Evolutionary conservation across 2,797 vertebrate genomes (phyloP).

Genomic region (Spinus pinus): DNA sequence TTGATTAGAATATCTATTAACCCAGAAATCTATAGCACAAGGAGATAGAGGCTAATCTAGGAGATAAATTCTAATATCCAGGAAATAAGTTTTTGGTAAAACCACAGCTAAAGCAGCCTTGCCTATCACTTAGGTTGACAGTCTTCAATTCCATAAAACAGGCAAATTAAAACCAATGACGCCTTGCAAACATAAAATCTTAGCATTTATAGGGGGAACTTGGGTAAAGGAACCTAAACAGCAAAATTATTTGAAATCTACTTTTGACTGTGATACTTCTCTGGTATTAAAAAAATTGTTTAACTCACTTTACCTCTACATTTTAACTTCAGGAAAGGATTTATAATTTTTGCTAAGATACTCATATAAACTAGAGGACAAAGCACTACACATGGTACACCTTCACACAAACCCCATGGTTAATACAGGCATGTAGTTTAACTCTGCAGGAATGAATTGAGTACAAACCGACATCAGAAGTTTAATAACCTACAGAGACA

Average conservation of each 20-base stretch:
- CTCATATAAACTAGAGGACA: neutral
- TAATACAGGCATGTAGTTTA: neutral
- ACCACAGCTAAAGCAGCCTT: neutral
- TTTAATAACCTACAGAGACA: neutral
- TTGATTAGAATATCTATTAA: neutral
- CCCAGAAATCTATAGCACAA: neutral
- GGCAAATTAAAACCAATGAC: neutral
- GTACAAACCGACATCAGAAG: neutral
- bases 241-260: neutral
- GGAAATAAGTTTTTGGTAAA: neutral
- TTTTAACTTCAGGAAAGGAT: neutral
- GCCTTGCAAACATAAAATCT: neutral
- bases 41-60: neutral
- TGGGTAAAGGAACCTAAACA: neutral
- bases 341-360: neutral
- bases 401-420: neutral
- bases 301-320: neutral
- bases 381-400: rapidly evolving
- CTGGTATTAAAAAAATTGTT: neutral
- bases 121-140: neutral
- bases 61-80: neutral
- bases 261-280: neutral
- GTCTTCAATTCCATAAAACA: neutral
- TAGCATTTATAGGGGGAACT: neutral
- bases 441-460: neutral